phyloP scores from a whole-genome alignment of 2,113 vertebrate genomes.

The Cheirogaleus medius region DNA sequence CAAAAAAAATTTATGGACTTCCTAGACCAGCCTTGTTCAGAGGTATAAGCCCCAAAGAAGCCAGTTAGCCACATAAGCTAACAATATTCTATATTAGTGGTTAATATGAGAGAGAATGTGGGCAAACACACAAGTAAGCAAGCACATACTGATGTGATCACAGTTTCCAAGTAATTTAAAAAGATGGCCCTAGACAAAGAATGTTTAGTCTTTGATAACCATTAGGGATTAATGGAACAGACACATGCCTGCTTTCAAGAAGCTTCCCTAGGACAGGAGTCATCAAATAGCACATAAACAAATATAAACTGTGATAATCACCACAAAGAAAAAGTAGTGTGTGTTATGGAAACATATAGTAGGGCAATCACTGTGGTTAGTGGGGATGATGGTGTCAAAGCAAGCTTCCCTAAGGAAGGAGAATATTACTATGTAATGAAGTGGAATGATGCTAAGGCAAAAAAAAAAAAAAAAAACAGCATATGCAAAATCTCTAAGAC shows the following conservation, averaged over 20 bases:
- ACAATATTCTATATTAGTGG: not conserved
- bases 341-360: not conserved
- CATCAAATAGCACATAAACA: not conserved
- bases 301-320: not conserved
- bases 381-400: not conserved
- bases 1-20: slow-evolving; percentile 12
- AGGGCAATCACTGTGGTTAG: not conserved
- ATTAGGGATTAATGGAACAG: not conserved
- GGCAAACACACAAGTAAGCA: not conserved
- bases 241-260: not conserved
- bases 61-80: not conserved
- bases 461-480: slow-evolving; percentile 20
- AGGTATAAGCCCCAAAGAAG: not conserved
- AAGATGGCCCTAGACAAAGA: not conserved
- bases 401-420: not conserved
- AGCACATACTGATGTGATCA: not conserved
- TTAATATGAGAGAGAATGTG: not conserved
- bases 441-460: not conserved
- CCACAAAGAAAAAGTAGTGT: not conserved
- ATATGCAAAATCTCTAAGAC: not conserved
- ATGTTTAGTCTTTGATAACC: not conserved
- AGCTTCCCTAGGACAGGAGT: not conserved
- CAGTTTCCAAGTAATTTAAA: not conserved
- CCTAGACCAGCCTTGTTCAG: not conserved
- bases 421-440: not conserved